Base-by-base conservation (phyloP, 2,888 invertebrate genomes). In the Cyaniris semiargus region DNA sequence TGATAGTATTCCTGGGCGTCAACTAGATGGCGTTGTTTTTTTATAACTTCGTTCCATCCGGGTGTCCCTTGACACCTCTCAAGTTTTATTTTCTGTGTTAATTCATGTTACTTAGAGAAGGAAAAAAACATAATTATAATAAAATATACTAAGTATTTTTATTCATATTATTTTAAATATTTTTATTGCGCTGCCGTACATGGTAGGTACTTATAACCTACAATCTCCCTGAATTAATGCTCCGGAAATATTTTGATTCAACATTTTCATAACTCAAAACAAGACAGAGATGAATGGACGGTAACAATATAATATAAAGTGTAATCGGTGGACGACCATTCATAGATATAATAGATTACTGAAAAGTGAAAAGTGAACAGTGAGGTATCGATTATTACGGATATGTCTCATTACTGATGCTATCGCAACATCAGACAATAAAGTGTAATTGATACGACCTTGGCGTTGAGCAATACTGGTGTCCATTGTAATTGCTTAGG, bases 341-440 rank as follows among this genome's bases (percentile, higher is more conserved):
- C 66, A 27, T 5, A 60, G 23, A 60, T 23, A 23, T n/a, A n/a
- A 27, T 5, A 13, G 23, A 27, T 15, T 27, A 27, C 27, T 60
- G 21, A 60, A 60, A 66, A 23, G 23, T 60, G 21, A 56, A n/a
- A n/a, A n/a, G n/a, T n/a, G n/a, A 66, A 27, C 5, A 66, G n/a
- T n/a, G n/a, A 66, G 1, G 58, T 23, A 66, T 66, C 66, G 27
- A 66, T 31, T 66, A 75, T 23, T 53, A 74, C 74, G 74, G 53
- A 48, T 74, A 23, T 74, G 18, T 74, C 27, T 71, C 71, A 74
- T 74, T 74, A 74, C 27, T 0, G 18, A 74, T 18, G 48, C 74
- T 74, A 53, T 53, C 74, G 74, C 53, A 74, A 74, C 53, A 15
- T 15, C 74, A 27, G 23, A 74, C 74, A 74, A 74, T 74, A 44